Percentiles rank a stretch among this genome's conserved stretches.
Conservation (phyloP, 2,888 invertebrate species). For the Drosophila maculinotata region DNA sequence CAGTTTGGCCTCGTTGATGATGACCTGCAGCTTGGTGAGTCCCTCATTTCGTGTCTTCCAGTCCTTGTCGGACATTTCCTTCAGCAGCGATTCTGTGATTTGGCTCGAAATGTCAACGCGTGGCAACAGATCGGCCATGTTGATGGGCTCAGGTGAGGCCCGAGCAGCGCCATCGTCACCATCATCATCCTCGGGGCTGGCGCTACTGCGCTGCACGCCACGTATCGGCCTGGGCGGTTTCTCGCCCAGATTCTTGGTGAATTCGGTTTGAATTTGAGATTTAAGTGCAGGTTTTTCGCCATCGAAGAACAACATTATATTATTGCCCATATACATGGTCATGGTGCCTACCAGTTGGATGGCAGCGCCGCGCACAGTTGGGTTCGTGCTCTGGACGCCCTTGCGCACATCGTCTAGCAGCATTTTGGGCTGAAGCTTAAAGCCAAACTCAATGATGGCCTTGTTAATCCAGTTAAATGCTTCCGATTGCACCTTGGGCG, state of each 20-base stretch:
- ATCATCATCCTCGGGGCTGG: slow-evolving; percentile 55
- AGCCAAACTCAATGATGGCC: slow-evolving; percentile 94
- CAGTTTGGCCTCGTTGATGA: slow-evolving; percentile 88
- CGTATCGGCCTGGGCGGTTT: slow-evolving; percentile 91
- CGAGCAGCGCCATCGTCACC: slow-evolving; percentile 60
- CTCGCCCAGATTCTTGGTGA: slow-evolving; percentile 92
- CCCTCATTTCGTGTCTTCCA: slow-evolving; percentile 91
- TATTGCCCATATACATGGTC: slow-evolving; percentile 92
- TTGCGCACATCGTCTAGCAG: slow-evolving; percentile 93
- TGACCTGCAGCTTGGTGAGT: slow-evolving; percentile 84
- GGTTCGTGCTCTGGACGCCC: slow-evolving; percentile 93
- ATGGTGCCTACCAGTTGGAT: slow-evolving; percentile 89
- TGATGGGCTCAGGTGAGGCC: slow-evolving; percentile 84
- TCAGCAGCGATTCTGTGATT: slow-evolving; percentile 92
- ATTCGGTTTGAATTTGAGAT: slow-evolving; percentile 93
- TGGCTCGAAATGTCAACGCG: slow-evolving; percentile 92
- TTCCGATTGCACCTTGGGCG: slow-evolving; percentile 95
- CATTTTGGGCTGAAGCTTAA: slow-evolving; percentile 90
- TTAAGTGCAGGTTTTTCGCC: slow-evolving; percentile 93
- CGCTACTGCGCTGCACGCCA: slow-evolving; percentile 85
- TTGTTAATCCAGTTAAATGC: slow-evolving; percentile 91
- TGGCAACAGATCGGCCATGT: slow-evolving; percentile 90
- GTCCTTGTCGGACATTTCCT: slow-evolving; percentile 94
- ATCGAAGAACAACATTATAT: slow-evolving; percentile 91
- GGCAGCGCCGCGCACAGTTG: slow-evolving; percentile 91